Conservation (phyloP, 2,113 vertebrate species). For the Cariama cristata region DNA sequence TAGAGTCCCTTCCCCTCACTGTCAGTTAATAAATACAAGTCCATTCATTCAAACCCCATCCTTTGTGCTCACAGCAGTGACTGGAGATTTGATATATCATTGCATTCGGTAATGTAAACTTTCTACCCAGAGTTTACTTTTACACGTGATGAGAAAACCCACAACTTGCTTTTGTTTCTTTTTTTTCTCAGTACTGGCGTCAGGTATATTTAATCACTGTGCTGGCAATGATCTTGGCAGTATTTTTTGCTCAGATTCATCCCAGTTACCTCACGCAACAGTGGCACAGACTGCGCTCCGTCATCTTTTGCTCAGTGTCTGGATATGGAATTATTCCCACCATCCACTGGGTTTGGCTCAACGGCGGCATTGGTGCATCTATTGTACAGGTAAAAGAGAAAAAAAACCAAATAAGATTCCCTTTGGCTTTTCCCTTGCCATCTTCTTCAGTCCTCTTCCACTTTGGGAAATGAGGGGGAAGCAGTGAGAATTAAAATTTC, state of each 20-base stretch:
- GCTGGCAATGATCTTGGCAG: conserved; percentile 90
- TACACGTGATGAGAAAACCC: fast-evolving
- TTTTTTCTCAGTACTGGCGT: conserved; percentile 87
- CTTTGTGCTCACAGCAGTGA: fast-evolving
- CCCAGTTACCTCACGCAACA: conserved; percentile 92
- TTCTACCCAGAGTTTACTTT: not conserved
- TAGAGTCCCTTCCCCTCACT: not conserved
- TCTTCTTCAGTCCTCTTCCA: not conserved
- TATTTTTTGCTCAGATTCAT: conserved; percentile 96
- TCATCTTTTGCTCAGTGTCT: conserved; percentile 90
- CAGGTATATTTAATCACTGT: conserved; percentile 94
- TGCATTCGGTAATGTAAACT: no score
- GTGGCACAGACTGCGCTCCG: conserved; percentile 88
- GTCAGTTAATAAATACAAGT: not conserved
- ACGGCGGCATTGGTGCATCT: conserved; percentile 85
- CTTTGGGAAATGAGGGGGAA: fast-evolving
- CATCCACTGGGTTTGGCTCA: conserved; percentile 93
- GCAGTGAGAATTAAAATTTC: not conserved
- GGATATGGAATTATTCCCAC: conserved; percentile 91
- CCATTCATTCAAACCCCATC: not conserved
- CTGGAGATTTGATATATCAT: fast-evolving
- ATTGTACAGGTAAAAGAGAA: conserved; percentile 86
- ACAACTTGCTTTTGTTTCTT: not conserved
- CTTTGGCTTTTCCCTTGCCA: not conserved
- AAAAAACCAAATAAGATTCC: not conserved